Percentiles rank a stretch among this genome's conserved stretches.
Evolutionary conservation across 1,140 invertebrate genomes (phyloP).

Genomic region (Saccostrea cuccullata): DNA sequence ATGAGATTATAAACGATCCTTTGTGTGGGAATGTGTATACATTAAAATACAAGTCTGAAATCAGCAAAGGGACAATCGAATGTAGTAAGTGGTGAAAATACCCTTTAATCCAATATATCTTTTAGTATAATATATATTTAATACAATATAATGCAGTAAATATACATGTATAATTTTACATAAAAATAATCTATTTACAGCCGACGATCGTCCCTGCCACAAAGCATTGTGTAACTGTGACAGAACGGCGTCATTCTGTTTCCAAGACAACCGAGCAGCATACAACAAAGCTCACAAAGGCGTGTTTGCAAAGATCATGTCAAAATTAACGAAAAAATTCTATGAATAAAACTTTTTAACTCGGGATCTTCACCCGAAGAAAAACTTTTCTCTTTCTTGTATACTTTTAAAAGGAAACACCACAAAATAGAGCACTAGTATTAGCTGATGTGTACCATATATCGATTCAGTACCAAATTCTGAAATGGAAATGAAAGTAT

Average conservation of each 20-base stretch:
- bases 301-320: background rate
- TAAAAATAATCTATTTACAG: background rate
- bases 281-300: background rate
- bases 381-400: too few relatives aligned
- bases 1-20: background rate
- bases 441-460: too few relatives aligned
- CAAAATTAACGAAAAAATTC: background rate
- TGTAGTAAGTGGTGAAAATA: background rate
- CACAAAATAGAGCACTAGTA: too few relatives aligned
- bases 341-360: background rate
- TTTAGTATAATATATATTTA: too few relatives aligned
- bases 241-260: constrained; percentile 8
- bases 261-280: background rate
- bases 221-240: constrained; percentile 4
- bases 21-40: background rate
- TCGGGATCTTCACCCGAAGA: too few relatives aligned
- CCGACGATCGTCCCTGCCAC: background rate
- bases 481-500: too few relatives aligned
- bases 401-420: too few relatives aligned
- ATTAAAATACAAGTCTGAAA: background rate
- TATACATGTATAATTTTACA: too few relatives aligned
- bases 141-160: too few relatives aligned
- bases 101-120: too few relatives aligned
- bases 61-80: background rate
- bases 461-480: too few relatives aligned